Evolutionary conservation across 2,888 invertebrate species (phyloP).

Genomic region (Andricus quercusramuli): DNA sequence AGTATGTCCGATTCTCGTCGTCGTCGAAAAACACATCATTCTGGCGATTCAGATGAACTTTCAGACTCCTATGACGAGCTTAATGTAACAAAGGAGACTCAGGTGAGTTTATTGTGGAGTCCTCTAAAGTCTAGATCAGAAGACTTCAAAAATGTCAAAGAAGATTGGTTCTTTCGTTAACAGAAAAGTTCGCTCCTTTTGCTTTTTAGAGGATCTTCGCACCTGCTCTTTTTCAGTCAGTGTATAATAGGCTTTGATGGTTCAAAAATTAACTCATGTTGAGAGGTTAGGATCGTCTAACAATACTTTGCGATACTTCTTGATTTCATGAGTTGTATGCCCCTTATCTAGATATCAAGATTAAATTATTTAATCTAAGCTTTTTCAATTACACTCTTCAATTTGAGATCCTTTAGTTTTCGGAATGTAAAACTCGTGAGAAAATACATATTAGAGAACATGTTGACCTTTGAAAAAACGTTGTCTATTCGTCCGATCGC

Average conservation of each 20-base stretch:
- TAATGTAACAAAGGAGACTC: slow-evolving; percentile 74
- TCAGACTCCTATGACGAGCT: slow-evolving; percentile 75
- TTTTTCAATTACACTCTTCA: too few species aligned
- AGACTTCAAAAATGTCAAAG: not conserved
- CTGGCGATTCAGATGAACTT: slow-evolving; percentile 75
- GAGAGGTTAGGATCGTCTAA: not conserved
- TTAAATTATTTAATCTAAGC: too few species aligned
- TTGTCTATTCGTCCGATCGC: too few species aligned
- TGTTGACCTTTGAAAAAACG: too few species aligned
- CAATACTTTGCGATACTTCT: too few species aligned
- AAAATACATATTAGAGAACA: too few species aligned
- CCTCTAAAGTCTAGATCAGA: not conserved
- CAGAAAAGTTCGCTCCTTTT: not conserved
- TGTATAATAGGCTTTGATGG: not conserved
- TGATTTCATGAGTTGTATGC: too few species aligned
- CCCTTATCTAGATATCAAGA: too few species aligned
- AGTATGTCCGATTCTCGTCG: slow-evolving; percentile 74
- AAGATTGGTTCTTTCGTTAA: not conserved
- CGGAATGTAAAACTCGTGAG: too few species aligned
- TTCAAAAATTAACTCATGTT: not conserved
- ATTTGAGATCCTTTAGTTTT: too few species aligned
- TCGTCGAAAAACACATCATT: slow-evolving; percentile 73
- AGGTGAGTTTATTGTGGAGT: slow-evolving; percentile 64
- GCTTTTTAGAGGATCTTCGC: not conserved
- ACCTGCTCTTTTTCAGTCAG: not conserved